These are phyloP conservation scores for Epinephelus fuscoguttatus DNA, from an alignment of 2,113 vertebrate species.

Conservation along the genomic window DNA sequence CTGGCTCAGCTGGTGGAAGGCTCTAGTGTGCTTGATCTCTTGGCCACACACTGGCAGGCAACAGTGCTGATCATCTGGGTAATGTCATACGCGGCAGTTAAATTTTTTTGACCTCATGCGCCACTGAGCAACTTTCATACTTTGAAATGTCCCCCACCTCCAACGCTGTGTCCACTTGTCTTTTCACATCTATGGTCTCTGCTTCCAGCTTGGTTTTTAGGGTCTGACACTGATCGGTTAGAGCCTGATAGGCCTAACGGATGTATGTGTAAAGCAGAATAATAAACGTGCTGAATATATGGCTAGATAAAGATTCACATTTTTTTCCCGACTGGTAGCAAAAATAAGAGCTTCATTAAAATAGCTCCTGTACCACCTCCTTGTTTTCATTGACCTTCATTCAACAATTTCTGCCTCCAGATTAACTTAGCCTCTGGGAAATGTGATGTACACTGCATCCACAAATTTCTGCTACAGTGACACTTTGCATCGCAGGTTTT, in stretches of 20 bases:
- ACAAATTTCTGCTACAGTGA: not conserved
- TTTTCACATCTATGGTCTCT: not conserved
- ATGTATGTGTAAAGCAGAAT: not conserved
- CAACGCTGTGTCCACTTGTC: too few relatives aligned
- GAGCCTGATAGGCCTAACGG: not conserved
- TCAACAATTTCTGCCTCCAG: not conserved
- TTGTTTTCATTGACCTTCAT: not conserved
- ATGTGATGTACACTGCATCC: not conserved
- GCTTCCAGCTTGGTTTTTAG: not conserved
- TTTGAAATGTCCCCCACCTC: too few relatives aligned
- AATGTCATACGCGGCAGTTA: too few relatives aligned
- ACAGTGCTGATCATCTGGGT: too few relatives aligned
- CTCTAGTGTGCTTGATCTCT: too few relatives aligned
- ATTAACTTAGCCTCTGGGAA: too few relatives aligned
- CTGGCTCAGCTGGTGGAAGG: too few relatives aligned
- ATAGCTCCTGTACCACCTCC: not conserved
- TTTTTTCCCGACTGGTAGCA: not conserved
- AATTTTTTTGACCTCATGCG: too few relatives aligned
- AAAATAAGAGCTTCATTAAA: not conserved
- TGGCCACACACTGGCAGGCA: too few relatives aligned
- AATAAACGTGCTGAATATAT: not conserved
- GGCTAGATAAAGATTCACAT: not conserved
- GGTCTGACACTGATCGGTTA: not conserved
- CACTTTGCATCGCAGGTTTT: not conserved
- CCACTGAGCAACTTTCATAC: too few relatives aligned